These are phyloP conservation scores for Barypeithes pellucidus DNA, from an alignment of 2,888 invertebrate species.

Conservation along the genomic window DNA sequence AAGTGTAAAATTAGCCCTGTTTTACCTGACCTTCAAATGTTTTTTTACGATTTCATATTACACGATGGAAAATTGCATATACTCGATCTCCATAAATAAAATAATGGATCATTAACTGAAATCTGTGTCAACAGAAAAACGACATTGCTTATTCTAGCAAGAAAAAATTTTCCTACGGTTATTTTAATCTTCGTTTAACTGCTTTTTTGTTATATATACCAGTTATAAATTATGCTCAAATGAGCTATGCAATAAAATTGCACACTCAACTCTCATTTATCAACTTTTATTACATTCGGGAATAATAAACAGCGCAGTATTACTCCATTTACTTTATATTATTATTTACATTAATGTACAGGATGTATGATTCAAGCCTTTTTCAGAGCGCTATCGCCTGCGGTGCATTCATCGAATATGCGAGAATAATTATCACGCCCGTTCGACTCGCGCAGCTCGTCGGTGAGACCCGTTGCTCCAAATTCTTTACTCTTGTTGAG, in stretches of 20 bases:
- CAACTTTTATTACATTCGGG: slow-evolving; percentile 3
- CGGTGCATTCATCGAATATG: no score
- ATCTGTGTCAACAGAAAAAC: slow-evolving; percentile 6
- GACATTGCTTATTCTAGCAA: background rate
- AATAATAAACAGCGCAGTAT: background rate
- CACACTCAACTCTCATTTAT: slow-evolving; percentile 7
- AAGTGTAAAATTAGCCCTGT: no score
- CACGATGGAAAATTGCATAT: background rate
- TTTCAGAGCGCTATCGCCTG: no score
- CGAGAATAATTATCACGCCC: no score
- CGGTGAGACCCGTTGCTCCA: no score
- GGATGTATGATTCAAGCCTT: no score
- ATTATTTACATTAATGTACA: no score
- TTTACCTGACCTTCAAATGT: no score
- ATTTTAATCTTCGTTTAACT: slow-evolving; percentile 9
- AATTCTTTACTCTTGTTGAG: no score
- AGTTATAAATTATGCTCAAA: background rate
- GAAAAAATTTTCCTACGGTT: background rate
- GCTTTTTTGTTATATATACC: slow-evolving; percentile 1
- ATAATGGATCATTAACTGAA: background rate
- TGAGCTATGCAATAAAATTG: slow-evolving; percentile 4
- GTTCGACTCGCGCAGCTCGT: no score
- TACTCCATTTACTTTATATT: background rate
- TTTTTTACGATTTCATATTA: no score
- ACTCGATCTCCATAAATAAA: background rate